These are phyloP conservation scores for Felis catus DNA, from an alignment of 2,113 vertebrate genomes.

Conservation along the genomic window DNA sequence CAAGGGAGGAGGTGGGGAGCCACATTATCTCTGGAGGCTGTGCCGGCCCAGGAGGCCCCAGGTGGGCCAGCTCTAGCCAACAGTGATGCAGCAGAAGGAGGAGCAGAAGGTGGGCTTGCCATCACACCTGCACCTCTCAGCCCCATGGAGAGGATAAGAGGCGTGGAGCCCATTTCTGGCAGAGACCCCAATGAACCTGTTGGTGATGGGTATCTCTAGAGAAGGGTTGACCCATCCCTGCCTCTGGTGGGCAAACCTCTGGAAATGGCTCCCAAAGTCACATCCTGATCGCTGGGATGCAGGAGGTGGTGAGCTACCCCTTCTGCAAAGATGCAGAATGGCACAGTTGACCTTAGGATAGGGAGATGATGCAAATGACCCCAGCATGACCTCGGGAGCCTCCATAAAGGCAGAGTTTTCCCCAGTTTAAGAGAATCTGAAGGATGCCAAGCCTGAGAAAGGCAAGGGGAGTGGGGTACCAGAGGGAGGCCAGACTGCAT, in stretches of 20 bases:
- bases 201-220: not conserved
- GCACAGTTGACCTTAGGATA: not conserved
- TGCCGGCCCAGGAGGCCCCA: not conserved
- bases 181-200: not conserved
- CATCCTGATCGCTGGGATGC: not conserved
- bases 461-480: not conserved
- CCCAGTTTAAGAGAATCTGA: not conserved
- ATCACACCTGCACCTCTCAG: not conserved
- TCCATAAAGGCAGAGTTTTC: not conserved
- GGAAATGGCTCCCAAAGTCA: not conserved
- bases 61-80: not conserved
- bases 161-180: rapidly evolving
- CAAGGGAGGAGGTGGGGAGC: not conserved
- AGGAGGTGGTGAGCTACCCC: too few species aligned
- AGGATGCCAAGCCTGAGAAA: not conserved
- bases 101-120: not conserved
- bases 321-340: rapidly evolving
- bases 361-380: too few species aligned
- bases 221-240: not conserved
- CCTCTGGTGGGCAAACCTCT: not conserved
- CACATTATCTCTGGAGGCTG: not conserved
- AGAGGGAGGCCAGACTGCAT: too few species aligned
- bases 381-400: not conserved
- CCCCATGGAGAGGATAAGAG: too few species aligned
- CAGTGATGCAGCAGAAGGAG: not conserved